Evolutionary conservation across 2,113 vertebrate species (phyloP).

Genomic region (Haemorhous mexicanus): DNA sequence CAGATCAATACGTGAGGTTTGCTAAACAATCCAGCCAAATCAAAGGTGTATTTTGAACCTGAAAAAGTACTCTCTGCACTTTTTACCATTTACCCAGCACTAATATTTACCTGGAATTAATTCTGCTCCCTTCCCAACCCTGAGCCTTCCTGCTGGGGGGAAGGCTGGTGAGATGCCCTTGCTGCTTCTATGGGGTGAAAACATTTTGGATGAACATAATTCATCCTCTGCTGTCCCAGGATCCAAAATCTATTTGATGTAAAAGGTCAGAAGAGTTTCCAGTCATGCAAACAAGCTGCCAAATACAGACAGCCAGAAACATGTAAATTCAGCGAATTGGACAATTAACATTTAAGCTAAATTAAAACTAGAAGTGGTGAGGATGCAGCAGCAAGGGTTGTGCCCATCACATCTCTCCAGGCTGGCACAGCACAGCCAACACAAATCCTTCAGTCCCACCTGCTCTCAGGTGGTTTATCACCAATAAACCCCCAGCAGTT

Average conservation of each 20-base stretch:
- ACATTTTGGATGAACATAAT: not conserved
- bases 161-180: not conserved
- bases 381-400: not conserved
- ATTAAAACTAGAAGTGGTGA: not conserved
- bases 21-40: not conserved
- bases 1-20: not conserved
- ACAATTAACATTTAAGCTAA: slow-evolving; percentile 32
- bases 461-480: not conserved
- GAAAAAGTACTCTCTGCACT: not conserved
- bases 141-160: rapidly evolving
- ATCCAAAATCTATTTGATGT: not conserved
- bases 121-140: not conserved
- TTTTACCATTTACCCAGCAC: not conserved
- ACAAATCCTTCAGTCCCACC: not conserved
- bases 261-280: slow-evolving; percentile 15
- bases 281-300: not conserved
- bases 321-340: not conserved
- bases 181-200: not conserved
- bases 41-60: not conserved
- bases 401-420: rapidly evolving
- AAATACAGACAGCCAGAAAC: not conserved
- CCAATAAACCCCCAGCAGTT: not conserved
- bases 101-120: not conserved
- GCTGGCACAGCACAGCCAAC: not conserved
- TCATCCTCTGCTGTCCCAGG: not conserved